A percentile compares a stretch with the other conserved stretches of the same genome.
phyloP scores from a whole-genome alignment of 2,888 invertebrate genomes.

The Apomyelois bistriatella region DNA sequence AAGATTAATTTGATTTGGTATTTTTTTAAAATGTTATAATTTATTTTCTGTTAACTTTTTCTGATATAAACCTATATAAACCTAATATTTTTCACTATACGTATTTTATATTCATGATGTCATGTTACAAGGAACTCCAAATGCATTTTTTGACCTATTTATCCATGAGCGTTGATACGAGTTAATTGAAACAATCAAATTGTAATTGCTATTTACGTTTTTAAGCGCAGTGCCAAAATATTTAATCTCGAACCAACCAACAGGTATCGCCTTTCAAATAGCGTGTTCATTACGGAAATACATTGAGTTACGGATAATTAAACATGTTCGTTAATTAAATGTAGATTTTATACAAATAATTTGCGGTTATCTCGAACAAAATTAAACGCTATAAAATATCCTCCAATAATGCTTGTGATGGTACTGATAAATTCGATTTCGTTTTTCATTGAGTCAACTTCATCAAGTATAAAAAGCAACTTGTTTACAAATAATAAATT shows the following conservation, averaged over 20 bases:
- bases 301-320: slow-evolving; percentile 43
- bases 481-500: too few relatives aligned
- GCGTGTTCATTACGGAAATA: slow-evolving; percentile 37
- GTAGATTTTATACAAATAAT: slow-evolving; percentile 46
- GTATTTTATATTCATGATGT: neutral
- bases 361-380: slow-evolving; percentile 40
- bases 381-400: slow-evolving; percentile 29
- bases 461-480: neutral
- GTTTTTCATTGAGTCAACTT: slow-evolving; percentile 16
- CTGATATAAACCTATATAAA: too few relatives aligned
- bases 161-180: neutral
- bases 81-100: too few relatives aligned
- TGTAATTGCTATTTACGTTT: neutral
- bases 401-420: slow-evolving; percentile 22
- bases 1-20: too few relatives aligned
- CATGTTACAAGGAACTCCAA: neutral
- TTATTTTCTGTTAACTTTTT: too few relatives aligned
- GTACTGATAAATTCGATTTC: slow-evolving; percentile 20
- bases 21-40: too few relatives aligned
- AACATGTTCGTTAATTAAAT: slow-evolving; percentile 46
- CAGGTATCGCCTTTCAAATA: slow-evolving; percentile 21
- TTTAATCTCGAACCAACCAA: slow-evolving; percentile 12
- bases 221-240: neutral
- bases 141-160: too few relatives aligned
- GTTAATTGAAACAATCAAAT: neutral